phyloP scores from a whole-genome alignment of 2,888 invertebrate genomes.

The Glyphotaelius pellucidus region DNA sequence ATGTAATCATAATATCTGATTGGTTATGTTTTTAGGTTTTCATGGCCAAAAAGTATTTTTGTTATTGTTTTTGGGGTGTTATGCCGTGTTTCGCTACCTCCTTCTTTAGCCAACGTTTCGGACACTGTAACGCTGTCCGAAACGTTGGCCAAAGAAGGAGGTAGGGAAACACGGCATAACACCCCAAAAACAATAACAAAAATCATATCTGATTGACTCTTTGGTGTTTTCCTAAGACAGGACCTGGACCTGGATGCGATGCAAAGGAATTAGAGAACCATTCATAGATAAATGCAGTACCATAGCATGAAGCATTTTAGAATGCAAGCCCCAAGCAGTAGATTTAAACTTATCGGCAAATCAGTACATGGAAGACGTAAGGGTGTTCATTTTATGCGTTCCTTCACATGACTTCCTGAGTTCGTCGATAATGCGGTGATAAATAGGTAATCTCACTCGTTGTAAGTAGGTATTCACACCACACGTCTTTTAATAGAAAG shows the following conservation, averaged over 20 bases:
- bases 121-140: too few relatives aligned
- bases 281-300: not conserved
- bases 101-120: too few relatives aligned
- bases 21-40: too few relatives aligned
- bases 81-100: too few relatives aligned
- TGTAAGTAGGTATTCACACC: not conserved
- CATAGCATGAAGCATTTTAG: not conserved
- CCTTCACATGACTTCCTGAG: not conserved
- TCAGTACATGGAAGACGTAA: not conserved
- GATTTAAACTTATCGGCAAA: not conserved
- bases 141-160: too few relatives aligned
- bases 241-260: too few relatives aligned
- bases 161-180: too few relatives aligned
- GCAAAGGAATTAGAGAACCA: not conserved
- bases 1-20: not conserved
- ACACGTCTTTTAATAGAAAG: not conserved
- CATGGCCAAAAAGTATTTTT: too few relatives aligned
- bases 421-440: not conserved
- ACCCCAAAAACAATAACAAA: too few relatives aligned
- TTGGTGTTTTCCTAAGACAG: not conserved
- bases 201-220: not conserved
- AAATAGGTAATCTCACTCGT: not conserved
- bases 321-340: not conserved
- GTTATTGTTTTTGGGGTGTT: too few relatives aligned
- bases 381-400: not conserved